Percentiles rank a stretch among this genome's conserved stretches.
Evolutionary conservation across 2,888 invertebrate genomes (phyloP).

Genomic region (Amphipyra tragopoginis): DNA sequence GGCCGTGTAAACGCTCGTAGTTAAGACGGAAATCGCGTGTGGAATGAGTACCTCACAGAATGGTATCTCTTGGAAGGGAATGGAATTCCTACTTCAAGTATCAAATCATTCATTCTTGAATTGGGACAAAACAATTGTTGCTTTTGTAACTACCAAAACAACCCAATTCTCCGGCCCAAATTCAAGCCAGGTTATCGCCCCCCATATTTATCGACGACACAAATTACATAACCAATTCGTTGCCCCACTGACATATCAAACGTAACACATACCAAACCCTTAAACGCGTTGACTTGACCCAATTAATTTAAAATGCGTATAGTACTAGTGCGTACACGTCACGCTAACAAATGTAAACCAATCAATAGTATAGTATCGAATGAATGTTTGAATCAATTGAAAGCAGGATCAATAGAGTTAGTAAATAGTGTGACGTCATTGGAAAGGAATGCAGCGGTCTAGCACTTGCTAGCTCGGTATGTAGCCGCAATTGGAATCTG

Average conservation of each 20-base stretch:
- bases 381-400: slow-evolving; percentile 67
- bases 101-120: background rate
- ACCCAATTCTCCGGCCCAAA: slow-evolving; percentile 17
- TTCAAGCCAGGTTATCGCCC: slow-evolving; percentile 47
- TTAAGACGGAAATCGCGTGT: slow-evolving; percentile 10
- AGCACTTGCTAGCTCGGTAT: slow-evolving; percentile 58
- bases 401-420: slow-evolving; percentile 68
- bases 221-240: slow-evolving; percentile 52
- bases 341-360: slow-evolving; percentile 61
- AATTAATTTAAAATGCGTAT: slow-evolving; percentile 74
- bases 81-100: background rate
- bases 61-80: background rate
- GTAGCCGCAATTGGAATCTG: slow-evolving; percentile 47
- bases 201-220: slow-evolving; percentile 47
- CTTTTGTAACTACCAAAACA: background rate
- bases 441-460: slow-evolving; percentile 65
- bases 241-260: slow-evolving; percentile 53
- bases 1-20: slow-evolving; percentile 12
- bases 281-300: slow-evolving; percentile 71
- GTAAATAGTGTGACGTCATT: slow-evolving; percentile 69
- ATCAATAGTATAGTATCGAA: slow-evolving; percentile 73
- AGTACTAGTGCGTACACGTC: slow-evolving; percentile 59
- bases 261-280: slow-evolving; percentile 43
- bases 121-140: background rate
- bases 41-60: slow-evolving; percentile 6